Percentiles rank a stretch among this genome's conserved stretches.
Conservation (phyloP, 2,113 vertebrate genomes). For the Pardalotus punctatus region DNA sequence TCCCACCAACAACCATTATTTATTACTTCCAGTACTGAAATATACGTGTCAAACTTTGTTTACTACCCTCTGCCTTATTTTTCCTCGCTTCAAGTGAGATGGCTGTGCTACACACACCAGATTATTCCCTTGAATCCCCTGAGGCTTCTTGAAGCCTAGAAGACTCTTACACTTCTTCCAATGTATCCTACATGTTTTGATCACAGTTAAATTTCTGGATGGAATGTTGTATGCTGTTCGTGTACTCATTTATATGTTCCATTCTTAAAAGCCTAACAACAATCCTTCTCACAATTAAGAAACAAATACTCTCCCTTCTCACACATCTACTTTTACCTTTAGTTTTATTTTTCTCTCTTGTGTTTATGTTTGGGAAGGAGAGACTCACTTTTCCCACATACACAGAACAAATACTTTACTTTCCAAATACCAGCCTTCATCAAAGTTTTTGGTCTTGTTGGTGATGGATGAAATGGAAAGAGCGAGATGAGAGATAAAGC, state of each 20-base stretch:
- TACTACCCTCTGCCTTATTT: background rate
- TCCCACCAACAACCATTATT: background rate
- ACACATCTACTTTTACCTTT: background rate
- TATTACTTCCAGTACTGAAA: conserved; percentile 31
- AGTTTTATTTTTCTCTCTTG: background rate
- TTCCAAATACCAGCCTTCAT: background rate
- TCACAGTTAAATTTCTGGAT: background rate
- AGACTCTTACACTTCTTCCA: background rate
- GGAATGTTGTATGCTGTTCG: background rate
- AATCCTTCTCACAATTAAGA: background rate
- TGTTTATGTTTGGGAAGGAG: background rate
- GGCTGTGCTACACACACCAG: background rate
- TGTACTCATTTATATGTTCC: background rate
- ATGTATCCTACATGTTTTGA: background rate
- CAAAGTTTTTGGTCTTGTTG: background rate
- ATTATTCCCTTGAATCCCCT: background rate
- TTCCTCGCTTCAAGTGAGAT: background rate
- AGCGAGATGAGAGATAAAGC: background rate
- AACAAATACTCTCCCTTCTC: background rate
- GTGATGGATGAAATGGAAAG: background rate
- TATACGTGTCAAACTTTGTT: background rate
- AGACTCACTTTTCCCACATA: background rate
- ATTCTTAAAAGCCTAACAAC: background rate
- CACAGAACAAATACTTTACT: background rate
- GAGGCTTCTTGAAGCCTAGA: background rate